phyloP scores from a whole-genome alignment of 2,888 invertebrate species.

The Andrena fulva region DNA sequence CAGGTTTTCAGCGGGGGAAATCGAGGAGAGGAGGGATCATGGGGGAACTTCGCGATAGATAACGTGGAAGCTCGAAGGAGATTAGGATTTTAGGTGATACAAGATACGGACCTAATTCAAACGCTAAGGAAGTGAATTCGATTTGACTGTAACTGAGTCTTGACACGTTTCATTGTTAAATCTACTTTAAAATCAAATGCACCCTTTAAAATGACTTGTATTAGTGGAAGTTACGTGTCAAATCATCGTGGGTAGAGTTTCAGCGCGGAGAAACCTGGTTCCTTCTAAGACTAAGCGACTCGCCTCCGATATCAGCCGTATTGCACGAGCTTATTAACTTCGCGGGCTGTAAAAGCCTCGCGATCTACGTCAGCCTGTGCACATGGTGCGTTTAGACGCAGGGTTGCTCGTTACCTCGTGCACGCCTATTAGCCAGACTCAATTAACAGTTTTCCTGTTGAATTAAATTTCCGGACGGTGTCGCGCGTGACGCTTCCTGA shows the following conservation, averaged over 20 bases:
- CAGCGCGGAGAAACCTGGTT: background rate
- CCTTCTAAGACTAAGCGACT: slow-evolving; percentile 33
- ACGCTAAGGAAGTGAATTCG: too few relatives aligned
- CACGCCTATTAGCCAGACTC: slow-evolving; percentile 36
- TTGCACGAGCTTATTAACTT: slow-evolving; percentile 59
- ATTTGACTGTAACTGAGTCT: too few relatives aligned
- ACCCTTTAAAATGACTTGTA: background rate
- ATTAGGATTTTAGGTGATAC: too few relatives aligned
- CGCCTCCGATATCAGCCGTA: slow-evolving; percentile 45
- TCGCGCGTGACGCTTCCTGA: slow-evolving; percentile 22
- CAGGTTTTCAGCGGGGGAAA: too few relatives aligned
- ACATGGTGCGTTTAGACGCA: slow-evolving; percentile 31
- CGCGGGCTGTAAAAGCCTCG: slow-evolving; percentile 49
- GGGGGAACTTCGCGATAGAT: background rate
- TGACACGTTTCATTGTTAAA: too few relatives aligned
- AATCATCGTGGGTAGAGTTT: too few relatives aligned
- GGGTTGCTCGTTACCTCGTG: slow-evolving; percentile 4
- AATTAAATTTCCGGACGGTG: slow-evolving; percentile 64
- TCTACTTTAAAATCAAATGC: too few relatives aligned
- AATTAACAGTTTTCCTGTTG: slow-evolving; percentile 65
- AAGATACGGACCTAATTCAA: too few relatives aligned
- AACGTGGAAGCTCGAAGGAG: too few relatives aligned
- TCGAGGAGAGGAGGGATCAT: background rate
- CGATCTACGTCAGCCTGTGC: slow-evolving; percentile 18
- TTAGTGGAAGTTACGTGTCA: too few relatives aligned